Base-by-base conservation (phyloP, 2,888 invertebrate species). In the Eristalinus aeneus region DNA sequence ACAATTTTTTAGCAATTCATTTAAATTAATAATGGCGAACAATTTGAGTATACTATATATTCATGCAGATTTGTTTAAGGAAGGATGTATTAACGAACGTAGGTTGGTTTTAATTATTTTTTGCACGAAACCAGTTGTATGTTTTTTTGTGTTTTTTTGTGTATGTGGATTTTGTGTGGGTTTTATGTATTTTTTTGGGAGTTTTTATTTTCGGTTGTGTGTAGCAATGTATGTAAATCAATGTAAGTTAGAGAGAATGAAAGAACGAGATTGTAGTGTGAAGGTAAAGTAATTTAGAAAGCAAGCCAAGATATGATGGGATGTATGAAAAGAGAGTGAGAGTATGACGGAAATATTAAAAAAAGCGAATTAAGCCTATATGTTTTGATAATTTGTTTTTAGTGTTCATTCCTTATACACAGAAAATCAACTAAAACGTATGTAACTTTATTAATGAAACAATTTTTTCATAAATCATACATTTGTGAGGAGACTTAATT, bases 61-160 rank as follows among this genome's bases (percentile, higher is more conserved):
- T 76, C 82, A 86, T 86, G 86, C 82, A 74, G 22, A 65, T 76
- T 77, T 81, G 67, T 63, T 58, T 68, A 60, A 63, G 31, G 32
- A 65, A 65, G 63, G 79, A 85, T 85, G 85, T 76, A 85, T 73
- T 85, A 58, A 39, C 76, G 73, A 81, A 71, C 80, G 54, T 60
- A 71, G 31, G 20, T 27, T 56, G 32, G 12, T 12, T 20, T 27
- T 22, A 23, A 60, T 31, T 72, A 60, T 39, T 56, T 23, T 39
- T 39, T 39, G 39, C 27, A 46, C 46, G 46, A 20, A 46, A 46
- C 46, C 16, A 46, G 46, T 46, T 46, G n/a, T 46, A 46, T 46
- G 46, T 16, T 39, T 39, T n/a, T 39, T 46, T 46, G 46, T 46
- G 16, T 69, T 39, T 60, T 69, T 61, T 60, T 22, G 69, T 84